Percentiles rank a stretch among this genome's conserved stretches.
Evolutionary conservation across 2,113 vertebrate genomes (phyloP).

Genomic region (human): GRCh38 chr2:37946501-37947000

Average conservation of each 20-base stretch:
- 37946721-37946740: background rate
- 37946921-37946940: background rate
- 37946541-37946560: background rate
- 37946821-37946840: background rate
- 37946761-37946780: background rate
- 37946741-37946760: background rate
- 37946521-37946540: background rate
- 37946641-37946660: background rate
- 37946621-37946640: background rate
- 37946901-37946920: background rate
- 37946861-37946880: background rate
- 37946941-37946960: background rate
- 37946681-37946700: background rate
- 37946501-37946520: background rate
- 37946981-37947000: background rate
- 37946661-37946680: background rate
- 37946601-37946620: background rate
- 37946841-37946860: background rate
- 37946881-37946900: background rate
- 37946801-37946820: background rate
- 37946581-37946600: background rate
- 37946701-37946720: background rate
- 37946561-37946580: background rate
- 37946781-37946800: background rate
- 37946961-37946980: background rate